phyloP scores from a whole-genome alignment of 1,140 invertebrate species.

The Caerostris extrusa region DNA sequence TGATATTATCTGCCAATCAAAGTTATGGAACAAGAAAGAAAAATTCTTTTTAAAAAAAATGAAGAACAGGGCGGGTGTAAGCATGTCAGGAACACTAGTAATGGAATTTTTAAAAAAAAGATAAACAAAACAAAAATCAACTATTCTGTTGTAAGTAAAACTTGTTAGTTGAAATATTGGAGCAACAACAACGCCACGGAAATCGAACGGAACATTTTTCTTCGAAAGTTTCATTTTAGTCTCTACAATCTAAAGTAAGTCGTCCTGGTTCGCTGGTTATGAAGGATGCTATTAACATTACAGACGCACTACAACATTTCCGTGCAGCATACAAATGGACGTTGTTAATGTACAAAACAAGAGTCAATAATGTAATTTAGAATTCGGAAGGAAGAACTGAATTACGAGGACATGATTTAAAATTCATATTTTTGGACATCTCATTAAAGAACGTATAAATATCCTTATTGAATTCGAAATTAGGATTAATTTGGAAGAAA shows the following conservation, averaged over 20 bases:
- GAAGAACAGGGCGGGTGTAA: conserved; percentile 22
- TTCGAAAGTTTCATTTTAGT: conserved; percentile 29
- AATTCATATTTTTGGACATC: not conserved
- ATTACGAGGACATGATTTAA: conserved; percentile 10
- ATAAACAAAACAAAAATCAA: conserved; percentile 4
- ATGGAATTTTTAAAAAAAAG: conserved; percentile 27
- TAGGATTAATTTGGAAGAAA: too few species aligned
- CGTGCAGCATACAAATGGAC: not conserved
- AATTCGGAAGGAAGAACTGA: not conserved
- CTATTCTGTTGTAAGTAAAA: conserved; percentile 25
- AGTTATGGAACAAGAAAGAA: not conserved
- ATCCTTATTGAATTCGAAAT: not conserved
- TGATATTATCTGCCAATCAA: conserved; percentile 76
- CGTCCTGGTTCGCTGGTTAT: conserved; percentile 50
- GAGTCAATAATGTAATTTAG: not conserved
- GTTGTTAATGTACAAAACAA: conserved; percentile 9
- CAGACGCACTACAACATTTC: conserved; percentile 36
- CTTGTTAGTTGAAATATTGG: conserved; percentile 24
- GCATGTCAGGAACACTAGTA: not conserved
- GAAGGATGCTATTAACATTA: conserved; percentile 70
- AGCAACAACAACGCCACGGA: conserved; percentile 2
- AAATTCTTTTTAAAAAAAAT: too few species aligned
- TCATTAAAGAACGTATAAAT: not conserved
- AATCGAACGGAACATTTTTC: conserved; percentile 53
- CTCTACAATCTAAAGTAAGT: conserved; percentile 47